These are phyloP conservation scores for Bubo blakistoni DNA, from an alignment of 2,113 vertebrate genomes.

Conservation along the genomic window DNA sequence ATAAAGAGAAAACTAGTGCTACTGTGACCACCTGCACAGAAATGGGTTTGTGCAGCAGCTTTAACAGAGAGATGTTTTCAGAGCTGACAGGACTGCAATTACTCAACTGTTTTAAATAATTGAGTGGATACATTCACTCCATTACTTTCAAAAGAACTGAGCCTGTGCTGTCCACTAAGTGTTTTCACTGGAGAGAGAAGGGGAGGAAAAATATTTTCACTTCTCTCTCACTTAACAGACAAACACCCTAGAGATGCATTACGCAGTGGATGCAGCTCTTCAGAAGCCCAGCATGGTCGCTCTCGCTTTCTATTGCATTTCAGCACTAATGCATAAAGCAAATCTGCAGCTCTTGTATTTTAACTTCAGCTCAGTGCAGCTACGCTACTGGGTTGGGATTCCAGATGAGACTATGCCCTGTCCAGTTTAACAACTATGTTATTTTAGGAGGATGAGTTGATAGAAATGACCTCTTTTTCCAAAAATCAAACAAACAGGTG, in stretches of 20 bases:
- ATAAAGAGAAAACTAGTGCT: background rate
- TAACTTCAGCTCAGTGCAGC: background rate
- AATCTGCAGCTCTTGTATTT: background rate
- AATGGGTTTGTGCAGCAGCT: constrained; percentile 17
- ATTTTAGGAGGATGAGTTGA: background rate
- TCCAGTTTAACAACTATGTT: background rate
- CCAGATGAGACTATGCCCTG: background rate
- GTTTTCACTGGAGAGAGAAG: background rate
- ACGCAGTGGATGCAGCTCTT: background rate
- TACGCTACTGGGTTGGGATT: background rate
- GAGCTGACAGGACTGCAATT: constrained; percentile 54
- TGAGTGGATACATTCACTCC: constrained; percentile 34
- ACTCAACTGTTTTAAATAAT: constrained; percentile 61
- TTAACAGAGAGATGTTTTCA: constrained; percentile 30
- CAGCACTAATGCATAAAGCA: background rate
- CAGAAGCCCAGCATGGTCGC: background rate
- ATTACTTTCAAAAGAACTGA: background rate
- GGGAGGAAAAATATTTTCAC: background rate
- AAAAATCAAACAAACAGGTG: background rate
- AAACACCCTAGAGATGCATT: background rate
- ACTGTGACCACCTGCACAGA: background rate
- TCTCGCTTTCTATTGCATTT: background rate
- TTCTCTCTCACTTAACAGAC: background rate
- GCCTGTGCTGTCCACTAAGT: constrained; percentile 20
- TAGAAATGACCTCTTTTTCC: background rate